A percentile compares a stretch with the other conserved stretches of the same genome.
phyloP scores from a whole-genome alignment of 2,113 vertebrate species.

The Leptodactylus fuscus region DNA sequence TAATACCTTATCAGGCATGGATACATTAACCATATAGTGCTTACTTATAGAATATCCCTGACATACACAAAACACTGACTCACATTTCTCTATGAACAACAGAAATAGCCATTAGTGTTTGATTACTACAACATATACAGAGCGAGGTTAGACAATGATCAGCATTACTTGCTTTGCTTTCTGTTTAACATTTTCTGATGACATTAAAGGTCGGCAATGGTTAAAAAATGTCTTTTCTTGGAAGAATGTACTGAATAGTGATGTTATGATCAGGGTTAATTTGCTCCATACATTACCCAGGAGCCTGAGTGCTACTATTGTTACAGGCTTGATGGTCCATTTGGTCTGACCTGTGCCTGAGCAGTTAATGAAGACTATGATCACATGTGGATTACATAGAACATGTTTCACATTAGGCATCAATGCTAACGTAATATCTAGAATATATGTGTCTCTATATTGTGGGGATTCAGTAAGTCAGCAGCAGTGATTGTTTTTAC shows the following conservation, averaged over 20 bases:
- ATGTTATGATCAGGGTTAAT: background rate
- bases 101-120: too few species aligned
- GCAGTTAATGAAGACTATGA: background rate
- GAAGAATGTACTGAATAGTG: background rate
- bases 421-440: background rate
- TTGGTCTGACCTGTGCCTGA: background rate
- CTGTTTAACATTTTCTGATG: background rate
- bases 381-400: background rate
- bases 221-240: background rate
- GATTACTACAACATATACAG: too few species aligned
- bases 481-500: background rate
- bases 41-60: too few species aligned
- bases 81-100: too few species aligned
- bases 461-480: too few species aligned
- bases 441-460: background rate
- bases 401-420: background rate
- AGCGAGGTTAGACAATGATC: background rate
- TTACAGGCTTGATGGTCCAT: slow-evolving; percentile 25
- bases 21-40: too few species aligned
- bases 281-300: slow-evolving; percentile 12
- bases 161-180: background rate
- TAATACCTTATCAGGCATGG: too few species aligned
- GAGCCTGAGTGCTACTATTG: background rate
- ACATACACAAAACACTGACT: too few species aligned
- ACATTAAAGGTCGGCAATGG: background rate